phyloP scores from a whole-genome alignment of 2,888 invertebrate genomes.

The Cactoblastis cactorum region DNA sequence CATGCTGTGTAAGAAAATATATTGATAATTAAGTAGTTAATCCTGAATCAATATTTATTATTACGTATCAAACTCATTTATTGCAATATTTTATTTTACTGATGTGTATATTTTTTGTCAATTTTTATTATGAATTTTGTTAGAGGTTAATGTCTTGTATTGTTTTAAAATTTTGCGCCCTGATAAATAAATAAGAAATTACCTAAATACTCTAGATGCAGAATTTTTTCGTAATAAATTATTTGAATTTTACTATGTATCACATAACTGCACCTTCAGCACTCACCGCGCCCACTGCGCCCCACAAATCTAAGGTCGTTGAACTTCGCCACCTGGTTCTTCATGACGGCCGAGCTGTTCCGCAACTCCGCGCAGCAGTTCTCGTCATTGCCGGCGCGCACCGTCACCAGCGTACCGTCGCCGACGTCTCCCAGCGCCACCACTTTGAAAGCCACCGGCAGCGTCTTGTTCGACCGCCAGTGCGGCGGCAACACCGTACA shows the following conservation, averaged over 20 bases:
- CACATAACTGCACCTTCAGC: conserved; percentile 75
- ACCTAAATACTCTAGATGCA: too few relatives aligned
- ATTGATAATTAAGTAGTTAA: too few relatives aligned
- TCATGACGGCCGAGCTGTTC: conserved; percentile 97
- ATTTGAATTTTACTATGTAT: conserved; percentile 24
- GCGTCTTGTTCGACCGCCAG: conserved; percentile 98
- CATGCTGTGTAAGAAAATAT: too few relatives aligned
- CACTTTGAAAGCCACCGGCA: conserved; percentile 98
- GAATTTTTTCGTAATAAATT: neutral
- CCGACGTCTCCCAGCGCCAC: conserved; percentile 95
- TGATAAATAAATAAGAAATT: too few relatives aligned
- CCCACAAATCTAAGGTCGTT: conserved; percentile 99
- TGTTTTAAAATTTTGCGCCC: too few relatives aligned
- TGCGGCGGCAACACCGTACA: conserved; percentile 97
- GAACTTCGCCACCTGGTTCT: conserved; percentile 99
- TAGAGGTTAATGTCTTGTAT: too few relatives aligned
- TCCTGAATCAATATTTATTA: too few relatives aligned
- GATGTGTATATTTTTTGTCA: too few relatives aligned
- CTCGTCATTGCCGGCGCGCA: conserved; percentile 98
- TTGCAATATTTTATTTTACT: too few relatives aligned
- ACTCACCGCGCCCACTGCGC: conserved; percentile 98
- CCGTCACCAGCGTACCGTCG: conserved; percentile 97
- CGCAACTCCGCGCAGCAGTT: conserved; percentile 97
- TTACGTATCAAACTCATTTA: too few relatives aligned
- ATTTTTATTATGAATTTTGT: too few relatives aligned